These are phyloP conservation scores for Agrotis segetum DNA, from an alignment of 2,888 invertebrate species.

Conservation along the genomic window DNA sequence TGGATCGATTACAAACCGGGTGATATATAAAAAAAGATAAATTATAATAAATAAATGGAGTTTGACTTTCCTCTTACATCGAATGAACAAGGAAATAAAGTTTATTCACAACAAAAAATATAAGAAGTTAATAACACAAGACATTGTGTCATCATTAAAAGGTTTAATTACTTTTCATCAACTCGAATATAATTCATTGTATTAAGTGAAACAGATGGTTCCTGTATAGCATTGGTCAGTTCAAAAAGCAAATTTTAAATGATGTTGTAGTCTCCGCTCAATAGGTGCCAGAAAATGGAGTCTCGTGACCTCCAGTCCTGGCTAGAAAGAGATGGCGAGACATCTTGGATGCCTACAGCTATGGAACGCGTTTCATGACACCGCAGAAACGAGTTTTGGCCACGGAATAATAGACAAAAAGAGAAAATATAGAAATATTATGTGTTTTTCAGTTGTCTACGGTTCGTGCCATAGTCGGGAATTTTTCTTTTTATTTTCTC, in stretches of 20 bases:
- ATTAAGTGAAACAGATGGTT: conserved; percentile 12
- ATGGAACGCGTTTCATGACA: no score
- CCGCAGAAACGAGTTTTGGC: no score
- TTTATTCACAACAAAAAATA: background rate
- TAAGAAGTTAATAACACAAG: background rate
- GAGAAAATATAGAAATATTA: no score
- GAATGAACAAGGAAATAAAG: conserved; percentile 15
- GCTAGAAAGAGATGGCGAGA: background rate
- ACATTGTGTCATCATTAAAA: conserved; percentile 4
- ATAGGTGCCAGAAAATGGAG: background rate
- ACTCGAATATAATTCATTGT: conserved; percentile 22
- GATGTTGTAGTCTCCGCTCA: background rate
- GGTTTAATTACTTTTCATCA: conserved; percentile 24
- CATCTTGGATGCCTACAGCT: no score
- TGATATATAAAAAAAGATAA: background rate
- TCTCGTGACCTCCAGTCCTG: background rate
- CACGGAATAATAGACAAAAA: no score
- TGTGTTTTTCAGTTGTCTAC: no score
- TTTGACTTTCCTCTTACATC: conserved; percentile 21
- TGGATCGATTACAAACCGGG: background rate
- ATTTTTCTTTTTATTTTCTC: no score
- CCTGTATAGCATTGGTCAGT: background rate
- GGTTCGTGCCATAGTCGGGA: no score
- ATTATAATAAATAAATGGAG: background rate
- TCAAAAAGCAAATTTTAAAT: background rate